Evolutionary conservation across 2,888 invertebrate genomes (phyloP).

Genomic region (Microchrysa polita): DNA sequence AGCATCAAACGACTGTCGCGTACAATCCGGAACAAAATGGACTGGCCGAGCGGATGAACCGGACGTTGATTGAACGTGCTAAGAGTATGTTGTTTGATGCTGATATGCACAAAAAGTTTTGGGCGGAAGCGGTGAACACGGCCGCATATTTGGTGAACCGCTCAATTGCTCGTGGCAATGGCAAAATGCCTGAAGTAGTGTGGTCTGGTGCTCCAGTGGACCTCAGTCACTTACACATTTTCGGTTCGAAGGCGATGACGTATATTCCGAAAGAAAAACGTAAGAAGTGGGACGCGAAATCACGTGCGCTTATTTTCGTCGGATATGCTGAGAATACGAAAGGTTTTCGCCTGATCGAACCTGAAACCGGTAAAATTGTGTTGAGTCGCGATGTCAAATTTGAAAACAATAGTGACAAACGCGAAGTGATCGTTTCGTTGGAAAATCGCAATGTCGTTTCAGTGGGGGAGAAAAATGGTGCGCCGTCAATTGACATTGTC

Average conservation of each 20-base stretch:
- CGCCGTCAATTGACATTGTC: too few relatives aligned
- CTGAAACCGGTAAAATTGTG: constrained; percentile 37
- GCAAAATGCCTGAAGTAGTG: neutral
- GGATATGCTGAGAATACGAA: constrained; percentile 57
- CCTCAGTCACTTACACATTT: too few relatives aligned
- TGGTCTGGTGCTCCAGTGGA: neutral
- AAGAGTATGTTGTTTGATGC: neutral
- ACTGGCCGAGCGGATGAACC: constrained; percentile 8
- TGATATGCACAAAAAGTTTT: neutral
- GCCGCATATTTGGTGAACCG: neutral
- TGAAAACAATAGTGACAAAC: neutral
- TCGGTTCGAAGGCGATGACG: too few relatives aligned
- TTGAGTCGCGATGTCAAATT: constrained; percentile 46
- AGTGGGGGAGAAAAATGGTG: neutral
- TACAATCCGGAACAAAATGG: constrained; percentile 23
- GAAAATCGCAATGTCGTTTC: neutral
- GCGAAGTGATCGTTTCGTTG: neutral
- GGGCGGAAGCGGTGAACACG: neutral
- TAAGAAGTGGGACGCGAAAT: too few relatives aligned
- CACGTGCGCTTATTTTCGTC: too few relatives aligned
- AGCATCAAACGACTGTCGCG: neutral
- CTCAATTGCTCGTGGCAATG: neutral
- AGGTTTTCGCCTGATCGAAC: constrained; percentile 52
- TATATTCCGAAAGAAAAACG: too few relatives aligned
- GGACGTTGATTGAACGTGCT: neutral